Conservation (phyloP, 2,888 invertebrate species). For the Allolobophora icterica region DNA sequence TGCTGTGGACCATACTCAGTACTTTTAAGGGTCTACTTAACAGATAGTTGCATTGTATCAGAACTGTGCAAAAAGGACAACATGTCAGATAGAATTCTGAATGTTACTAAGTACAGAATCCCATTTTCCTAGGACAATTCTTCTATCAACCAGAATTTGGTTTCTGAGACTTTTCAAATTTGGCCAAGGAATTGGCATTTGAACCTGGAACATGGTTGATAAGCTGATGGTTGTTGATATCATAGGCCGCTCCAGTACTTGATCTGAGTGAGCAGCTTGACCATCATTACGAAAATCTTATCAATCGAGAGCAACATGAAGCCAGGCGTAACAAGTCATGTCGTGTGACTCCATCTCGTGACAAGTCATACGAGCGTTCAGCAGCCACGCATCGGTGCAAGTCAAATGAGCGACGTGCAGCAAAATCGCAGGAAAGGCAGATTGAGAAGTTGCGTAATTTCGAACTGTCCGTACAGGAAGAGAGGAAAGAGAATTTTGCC, state of each 20-base stretch:
- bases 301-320: background rate
- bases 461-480: conserved; percentile 20
- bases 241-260: conserved; percentile 10
- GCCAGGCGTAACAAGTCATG: conserved; percentile 33
- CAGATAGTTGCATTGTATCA: background rate
- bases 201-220: background rate
- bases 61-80: background rate
- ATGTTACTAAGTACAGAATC: background rate
- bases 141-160: background rate
- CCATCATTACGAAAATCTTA: conserved; percentile 12
- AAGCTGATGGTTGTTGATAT: background rate
- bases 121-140: background rate
- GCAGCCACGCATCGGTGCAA: background rate
- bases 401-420: background rate
- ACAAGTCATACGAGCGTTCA: background rate
- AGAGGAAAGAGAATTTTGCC: conserved; percentile 57
- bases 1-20: background rate
- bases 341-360: conserved; percentile 25
- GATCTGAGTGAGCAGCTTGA: conserved; percentile 30
- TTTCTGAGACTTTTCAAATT: background rate
- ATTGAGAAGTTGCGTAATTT: background rate
- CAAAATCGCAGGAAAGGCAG: background rate
- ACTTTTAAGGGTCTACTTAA: background rate
- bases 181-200: background rate
- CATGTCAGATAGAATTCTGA: background rate